These are phyloP conservation scores for Festucalex cinctus DNA, from an alignment of 2,113 vertebrate species.

Conservation along the genomic window DNA sequence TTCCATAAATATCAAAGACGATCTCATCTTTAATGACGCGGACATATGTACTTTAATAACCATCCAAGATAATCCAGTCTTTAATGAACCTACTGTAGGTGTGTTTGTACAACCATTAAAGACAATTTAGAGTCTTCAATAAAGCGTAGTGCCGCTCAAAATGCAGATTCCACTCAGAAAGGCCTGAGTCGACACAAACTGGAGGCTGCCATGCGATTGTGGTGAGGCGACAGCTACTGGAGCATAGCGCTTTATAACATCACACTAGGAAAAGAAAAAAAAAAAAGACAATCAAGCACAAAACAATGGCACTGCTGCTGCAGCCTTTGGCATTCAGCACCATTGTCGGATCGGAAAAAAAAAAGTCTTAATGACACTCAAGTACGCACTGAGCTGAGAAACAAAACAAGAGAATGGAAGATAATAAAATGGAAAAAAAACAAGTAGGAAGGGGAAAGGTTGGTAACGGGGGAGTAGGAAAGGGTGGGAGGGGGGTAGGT, in stretches of 20 bases:
- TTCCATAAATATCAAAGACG: not conserved
- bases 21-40: not conserved
- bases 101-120: not conserved
- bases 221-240: not conserved
- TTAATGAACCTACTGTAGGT: not conserved
- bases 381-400: slow-evolving; percentile 48
- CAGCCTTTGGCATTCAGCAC: slow-evolving; percentile 31
- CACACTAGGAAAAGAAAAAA: not conserved
- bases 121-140: not conserved
- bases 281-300: slow-evolving; percentile 19
- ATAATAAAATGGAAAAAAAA: slow-evolving; percentile 13
- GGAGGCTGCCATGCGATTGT: not conserved
- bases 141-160: not conserved
- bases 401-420: slow-evolving; percentile 31
- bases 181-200: not conserved
- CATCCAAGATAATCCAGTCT: not conserved
- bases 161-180: not conserved
- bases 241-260: not conserved
- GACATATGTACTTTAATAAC: not conserved
- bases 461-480: not conserved
- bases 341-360: slow-evolving; percentile 43
- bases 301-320: slow-evolving; percentile 34
- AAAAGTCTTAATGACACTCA: slow-evolving; percentile 56
- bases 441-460: not conserved
- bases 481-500: not conserved